These are phyloP conservation scores for Gryllus longicercus DNA, from an alignment of 2,888 invertebrate species.

Conservation along the genomic window DNA sequence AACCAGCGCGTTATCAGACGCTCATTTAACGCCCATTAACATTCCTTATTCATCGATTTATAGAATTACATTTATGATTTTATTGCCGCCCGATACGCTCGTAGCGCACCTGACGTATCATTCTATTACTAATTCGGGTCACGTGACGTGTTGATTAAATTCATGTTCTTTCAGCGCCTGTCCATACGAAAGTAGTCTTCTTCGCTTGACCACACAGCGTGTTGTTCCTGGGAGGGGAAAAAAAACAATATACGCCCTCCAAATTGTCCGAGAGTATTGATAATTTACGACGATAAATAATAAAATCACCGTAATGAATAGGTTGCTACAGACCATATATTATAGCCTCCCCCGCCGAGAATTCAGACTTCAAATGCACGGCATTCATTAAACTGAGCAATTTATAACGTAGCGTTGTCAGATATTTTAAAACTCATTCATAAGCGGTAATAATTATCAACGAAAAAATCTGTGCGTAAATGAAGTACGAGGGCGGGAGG, in stretches of 20 bases:
- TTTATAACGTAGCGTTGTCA: conserved; percentile 2
- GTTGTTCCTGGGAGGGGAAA: too few relatives aligned
- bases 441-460: background rate
- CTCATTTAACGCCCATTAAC: too few relatives aligned
- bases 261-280: background rate
- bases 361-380: background rate
- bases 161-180: too few relatives aligned
- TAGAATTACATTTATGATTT: too few relatives aligned
- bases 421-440: conserved; percentile 17
- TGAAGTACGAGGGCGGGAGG: background rate
- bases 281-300: conserved; percentile 17
- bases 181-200: too few relatives aligned
- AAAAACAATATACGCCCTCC: background rate
- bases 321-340: background rate
- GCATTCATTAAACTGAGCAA: conserved; percentile 6
- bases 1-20: too few relatives aligned
- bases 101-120: too few relatives aligned
- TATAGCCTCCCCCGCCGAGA: background rate
- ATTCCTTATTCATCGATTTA: too few relatives aligned
- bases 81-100: too few relatives aligned
- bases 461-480: conserved; percentile 8
- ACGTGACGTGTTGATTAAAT: too few relatives aligned
- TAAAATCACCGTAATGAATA: conserved; percentile 8
- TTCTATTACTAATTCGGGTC: too few relatives aligned
- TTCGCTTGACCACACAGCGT: too few relatives aligned